These are phyloP conservation scores for Synergus itoensis DNA, from an alignment of 2,888 invertebrate species.

Conservation along the genomic window DNA sequence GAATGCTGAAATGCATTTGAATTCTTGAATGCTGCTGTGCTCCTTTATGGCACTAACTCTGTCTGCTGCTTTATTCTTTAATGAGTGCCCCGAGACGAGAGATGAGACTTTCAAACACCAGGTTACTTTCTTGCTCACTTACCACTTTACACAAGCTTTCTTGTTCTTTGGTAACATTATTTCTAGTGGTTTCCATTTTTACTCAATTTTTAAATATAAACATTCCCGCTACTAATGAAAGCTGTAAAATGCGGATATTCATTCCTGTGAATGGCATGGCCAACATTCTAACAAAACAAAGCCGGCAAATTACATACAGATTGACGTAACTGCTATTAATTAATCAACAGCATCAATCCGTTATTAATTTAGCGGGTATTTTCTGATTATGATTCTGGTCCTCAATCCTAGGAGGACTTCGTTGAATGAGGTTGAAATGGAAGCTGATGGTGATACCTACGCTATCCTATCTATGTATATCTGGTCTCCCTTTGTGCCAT, in stretches of 20 bases:
- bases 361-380: background rate
- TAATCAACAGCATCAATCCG: background rate
- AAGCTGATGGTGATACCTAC: conserved; percentile 13
- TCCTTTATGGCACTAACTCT: conserved; percentile 31
- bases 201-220: background rate
- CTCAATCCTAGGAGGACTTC: background rate
- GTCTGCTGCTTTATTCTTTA: conserved; percentile 12
- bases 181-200: background rate
- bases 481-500: conserved; percentile 7
- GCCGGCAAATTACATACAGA: background rate
- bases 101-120: conserved; percentile 22
- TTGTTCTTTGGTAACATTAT: conserved; percentile 20
- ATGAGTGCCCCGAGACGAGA: conserved; percentile 29
- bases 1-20: conserved; percentile 2
- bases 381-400: background rate
- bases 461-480: conserved; percentile 6
- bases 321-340: background rate
- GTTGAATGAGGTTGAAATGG: conserved; percentile 25
- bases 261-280: too few species aligned
- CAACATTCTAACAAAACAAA: too few species aligned
- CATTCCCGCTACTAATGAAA: background rate
- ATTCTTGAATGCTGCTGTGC: conserved; percentile 21
- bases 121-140: conserved; percentile 20
- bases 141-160: conserved; percentile 32
- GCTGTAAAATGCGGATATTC: too few species aligned